Evolutionary conservation across 1,140 invertebrate species (phyloP).

Genomic region (Paracyclopina nana): DNA sequence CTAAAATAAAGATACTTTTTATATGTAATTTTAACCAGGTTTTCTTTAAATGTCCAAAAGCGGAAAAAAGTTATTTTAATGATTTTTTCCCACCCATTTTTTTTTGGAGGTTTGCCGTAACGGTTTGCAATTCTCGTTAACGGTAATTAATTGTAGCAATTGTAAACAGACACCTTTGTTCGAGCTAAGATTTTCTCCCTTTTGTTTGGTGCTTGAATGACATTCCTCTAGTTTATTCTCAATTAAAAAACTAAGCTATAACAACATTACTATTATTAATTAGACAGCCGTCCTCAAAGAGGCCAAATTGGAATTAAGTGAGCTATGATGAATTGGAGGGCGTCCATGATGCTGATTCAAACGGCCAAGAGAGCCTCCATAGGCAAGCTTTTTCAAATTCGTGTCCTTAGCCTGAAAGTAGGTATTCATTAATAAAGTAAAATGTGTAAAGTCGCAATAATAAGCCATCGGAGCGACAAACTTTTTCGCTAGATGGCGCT

Average conservation of each 20-base stretch:
- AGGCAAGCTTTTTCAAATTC: neutral
- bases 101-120: neutral
- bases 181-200: neutral
- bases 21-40: neutral
- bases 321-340: neutral
- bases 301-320: neutral
- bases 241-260: neutral
- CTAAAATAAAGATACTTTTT: neutral
- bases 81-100: neutral
- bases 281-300: neutral
- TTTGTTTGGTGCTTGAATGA: neutral
- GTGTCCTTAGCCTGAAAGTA: neutral
- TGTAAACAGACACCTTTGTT: neutral
- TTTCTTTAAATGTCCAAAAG: neutral
- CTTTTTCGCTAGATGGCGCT: neutral
- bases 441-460: no score
- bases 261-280: neutral
- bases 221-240: neutral
- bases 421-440: neutral
- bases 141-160: neutral
- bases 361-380: slow-evolving; percentile 7
- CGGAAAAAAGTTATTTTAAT: neutral
- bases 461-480: neutral
- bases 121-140: neutral
- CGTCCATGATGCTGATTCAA: slow-evolving; percentile 7